Base-by-base conservation (phyloP, 2,888 invertebrate genomes). In the Drosophila koepferae region DNA sequence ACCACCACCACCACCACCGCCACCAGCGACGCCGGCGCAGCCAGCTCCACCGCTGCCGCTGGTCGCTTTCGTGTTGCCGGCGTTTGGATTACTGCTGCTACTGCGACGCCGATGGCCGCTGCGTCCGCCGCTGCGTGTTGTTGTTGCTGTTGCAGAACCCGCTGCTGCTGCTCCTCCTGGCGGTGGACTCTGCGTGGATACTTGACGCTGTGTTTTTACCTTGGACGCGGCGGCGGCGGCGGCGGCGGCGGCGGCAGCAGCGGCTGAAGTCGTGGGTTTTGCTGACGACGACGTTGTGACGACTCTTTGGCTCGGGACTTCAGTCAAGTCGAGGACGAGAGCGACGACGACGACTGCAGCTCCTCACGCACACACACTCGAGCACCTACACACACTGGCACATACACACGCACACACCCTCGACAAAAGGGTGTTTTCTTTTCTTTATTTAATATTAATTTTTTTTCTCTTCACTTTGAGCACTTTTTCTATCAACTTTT, bases 11-110 rank as follows among this genome's bases (percentile, higher is more conserved):
- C 81, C 82, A 49, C 80, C 81, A 67, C 84, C 91, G 70, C 89
- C 81, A 63, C 88, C 82, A 74, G 89, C 83, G 74, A 89, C 83
- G 87, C 82, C 89, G 85, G 81, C 86, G 82, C 89, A 85, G 88
- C 87, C 86, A 89, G 89, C 86, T 83, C 86, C 91, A 90, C 90
- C 89, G 87, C 89, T 84, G 78, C 90, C 89, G 77, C 90, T 91
- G 80, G 82, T 82, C 71, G 86, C 86, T 87, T 91, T 87, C 90
- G 86, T 87, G 74, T 77, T 88, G 90, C 80, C 87, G 89, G 80
- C 86, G 88, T 86, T 85, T 77, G 86, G 86, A 82, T 86, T 86
- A 86, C 86, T 87, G 89, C 89, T 88, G 87, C 87, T 90, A 86
- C 90, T 90, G 88, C 90, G 86, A 86, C 87, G 86, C 74, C 88